A percentile compares a stretch with the other conserved stretches of the same genome.
Evolutionary conservation across 2,797 vertebrate species (phyloP).

Genomic region (Syngnathus acus): DNA sequence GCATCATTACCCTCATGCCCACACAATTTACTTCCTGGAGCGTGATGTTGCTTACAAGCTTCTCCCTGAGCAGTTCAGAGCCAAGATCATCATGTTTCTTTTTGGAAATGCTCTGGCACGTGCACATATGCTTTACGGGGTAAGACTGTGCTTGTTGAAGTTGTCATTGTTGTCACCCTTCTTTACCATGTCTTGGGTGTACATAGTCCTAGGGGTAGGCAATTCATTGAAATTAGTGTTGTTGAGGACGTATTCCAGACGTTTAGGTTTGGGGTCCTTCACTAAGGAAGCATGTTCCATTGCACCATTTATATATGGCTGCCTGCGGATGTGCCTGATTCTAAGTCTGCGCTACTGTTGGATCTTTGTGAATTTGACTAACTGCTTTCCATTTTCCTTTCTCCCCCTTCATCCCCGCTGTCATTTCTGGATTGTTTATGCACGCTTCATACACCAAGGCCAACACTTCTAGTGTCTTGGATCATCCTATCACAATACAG

Average conservation of each 20-base stretch:
- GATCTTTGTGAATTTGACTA: not conserved
- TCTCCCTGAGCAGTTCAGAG: constrained; percentile 76
- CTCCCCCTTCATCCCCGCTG: not conserved
- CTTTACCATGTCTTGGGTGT: too few species aligned
- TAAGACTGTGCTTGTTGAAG: constrained; percentile 45
- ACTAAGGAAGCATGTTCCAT: too few species aligned
- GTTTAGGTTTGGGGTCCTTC: too few species aligned
- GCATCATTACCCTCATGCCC: constrained; percentile 78
- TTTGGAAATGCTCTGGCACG: constrained; percentile 84
- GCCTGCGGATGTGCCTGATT: too few species aligned
- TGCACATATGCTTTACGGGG: constrained; percentile 77
- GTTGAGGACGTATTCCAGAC: too few species aligned
- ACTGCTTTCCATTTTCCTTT: not conserved
- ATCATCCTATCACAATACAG: constrained; percentile 82
- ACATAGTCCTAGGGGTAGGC: too few species aligned
- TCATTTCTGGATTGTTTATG: not conserved
- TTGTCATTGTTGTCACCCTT: not conserved
- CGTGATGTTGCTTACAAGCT: constrained; percentile 57
- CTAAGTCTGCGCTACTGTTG: not conserved
- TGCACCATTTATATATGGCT: too few species aligned
- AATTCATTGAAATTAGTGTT: too few species aligned
- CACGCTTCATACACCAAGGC: not conserved
- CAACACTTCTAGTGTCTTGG: constrained; percentile 55
- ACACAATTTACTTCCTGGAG: constrained; percentile 83
- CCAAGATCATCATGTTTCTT: constrained; percentile 89